Percentiles rank a stretch among this genome's conserved stretches.
Conservation (phyloP, 2,797 vertebrate species). For the Kryptopterus vitreolus region DNA sequence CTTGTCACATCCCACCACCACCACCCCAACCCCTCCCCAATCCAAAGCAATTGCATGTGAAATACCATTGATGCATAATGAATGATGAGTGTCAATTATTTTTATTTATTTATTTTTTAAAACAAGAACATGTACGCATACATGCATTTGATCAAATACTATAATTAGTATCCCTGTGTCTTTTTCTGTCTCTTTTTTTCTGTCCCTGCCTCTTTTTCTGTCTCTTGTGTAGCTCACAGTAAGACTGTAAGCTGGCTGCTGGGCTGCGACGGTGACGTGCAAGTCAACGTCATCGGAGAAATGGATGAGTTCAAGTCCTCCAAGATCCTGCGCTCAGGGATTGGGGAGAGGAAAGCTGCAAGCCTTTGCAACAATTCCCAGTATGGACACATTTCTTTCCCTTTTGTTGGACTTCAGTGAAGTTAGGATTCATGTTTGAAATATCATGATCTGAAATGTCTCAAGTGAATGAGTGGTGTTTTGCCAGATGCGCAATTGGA, state of each 20-base stretch:
- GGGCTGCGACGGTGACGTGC: conserved; percentile 76
- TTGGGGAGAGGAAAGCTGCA: conserved; percentile 64
- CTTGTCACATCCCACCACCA: background rate
- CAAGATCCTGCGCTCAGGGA: conserved; percentile 70
- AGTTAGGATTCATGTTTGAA: background rate
- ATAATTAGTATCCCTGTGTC: background rate
- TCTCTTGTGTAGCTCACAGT: conserved; percentile 64
- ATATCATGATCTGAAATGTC: background rate
- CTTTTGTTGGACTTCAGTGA: background rate
- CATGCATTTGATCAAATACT: background rate
- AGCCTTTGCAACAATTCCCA: conserved; percentile 60
- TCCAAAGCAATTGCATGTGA: conserved; percentile 2
- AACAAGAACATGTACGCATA: background rate
- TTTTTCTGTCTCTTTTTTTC: conserved; percentile 11
- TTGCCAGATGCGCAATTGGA: background rate
- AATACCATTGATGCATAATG: background rate
- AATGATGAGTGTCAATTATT: background rate
- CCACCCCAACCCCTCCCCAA: conserved; percentile 8
- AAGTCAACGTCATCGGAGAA: conserved; percentile 74
- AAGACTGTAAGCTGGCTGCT: conserved; percentile 77
- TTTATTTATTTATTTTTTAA: background rate
- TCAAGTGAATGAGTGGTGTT: background rate
- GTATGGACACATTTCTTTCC: conserved; percentile 57
- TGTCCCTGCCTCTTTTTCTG: background rate
- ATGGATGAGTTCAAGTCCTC: conserved; percentile 71